Percentiles rank a stretch among this genome's conserved stretches.
These are phyloP conservation scores for Lathamus discolor DNA, from an alignment of 2,113 vertebrate genomes.

Conservation along the genomic window DNA sequence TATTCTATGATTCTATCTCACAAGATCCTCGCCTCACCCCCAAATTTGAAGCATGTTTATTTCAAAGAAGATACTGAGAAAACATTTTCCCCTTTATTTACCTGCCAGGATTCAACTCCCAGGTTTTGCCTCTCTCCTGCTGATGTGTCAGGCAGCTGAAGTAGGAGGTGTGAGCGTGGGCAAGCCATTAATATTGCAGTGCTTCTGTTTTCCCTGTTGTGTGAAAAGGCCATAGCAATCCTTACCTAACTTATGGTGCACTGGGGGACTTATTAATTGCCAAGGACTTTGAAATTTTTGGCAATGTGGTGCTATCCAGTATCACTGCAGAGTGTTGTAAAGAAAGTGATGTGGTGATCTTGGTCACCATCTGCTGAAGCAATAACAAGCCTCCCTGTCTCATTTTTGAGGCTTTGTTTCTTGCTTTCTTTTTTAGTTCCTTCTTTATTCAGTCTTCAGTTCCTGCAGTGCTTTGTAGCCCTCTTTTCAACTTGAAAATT, in stretches of 20 bases:
- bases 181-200: neutral
- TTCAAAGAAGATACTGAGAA: neutral
- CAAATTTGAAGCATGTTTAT: neutral
- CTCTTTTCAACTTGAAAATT: neutral
- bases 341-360: neutral
- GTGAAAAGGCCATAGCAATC: neutral
- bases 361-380: neutral
- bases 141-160: neutral
- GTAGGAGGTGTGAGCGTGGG: neutral
- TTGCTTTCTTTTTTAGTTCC: too few relatives aligned
- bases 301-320: neutral
- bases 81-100: neutral
- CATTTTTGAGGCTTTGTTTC: neutral
- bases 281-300: neutral
- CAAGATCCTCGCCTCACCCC: neutral
- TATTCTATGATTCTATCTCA: neutral
- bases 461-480: neutral
- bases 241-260: neutral
- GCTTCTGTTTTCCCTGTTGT: conserved; percentile 6
- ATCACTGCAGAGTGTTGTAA: neutral
- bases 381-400: neutral
- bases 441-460: neutral
- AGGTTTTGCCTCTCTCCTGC: neutral
- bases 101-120: neutral
- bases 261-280: neutral